Evolutionary conservation across 1,140 invertebrate genomes (phyloP), one percentile per base, ranked within the genome.

Genomic region (Atta texana): DNA sequence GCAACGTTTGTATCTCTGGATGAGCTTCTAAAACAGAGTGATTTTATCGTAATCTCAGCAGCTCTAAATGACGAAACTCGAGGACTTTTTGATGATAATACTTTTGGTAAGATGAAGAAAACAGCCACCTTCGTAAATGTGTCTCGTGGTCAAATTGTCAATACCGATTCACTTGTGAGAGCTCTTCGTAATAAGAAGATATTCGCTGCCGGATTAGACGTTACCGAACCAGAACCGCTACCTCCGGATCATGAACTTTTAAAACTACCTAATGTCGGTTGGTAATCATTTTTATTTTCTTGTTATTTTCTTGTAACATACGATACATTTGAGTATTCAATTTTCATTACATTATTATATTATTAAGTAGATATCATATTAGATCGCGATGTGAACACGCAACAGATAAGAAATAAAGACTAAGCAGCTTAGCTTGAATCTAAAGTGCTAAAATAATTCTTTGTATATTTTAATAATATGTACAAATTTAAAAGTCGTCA

Each of bases 141-240:
- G 51, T 97, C 97, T 39, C 95, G 98, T 91, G 97, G 97, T 91
- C 97, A 96, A 53, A 91, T 98, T 8, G 96, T 98, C 0, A 96
- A 98, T 88, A 98, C 98, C 89, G 95, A 97, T 39, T 97, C 97
- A 34, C 93, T 99, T 3, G 95, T 97, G n/a, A 94, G 96, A 87
- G 98, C 98, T 0, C 92, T 99, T 28, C 96, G 96, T 75, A 95
- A 96, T 68, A 96, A 97, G 0, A 94, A 96, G 86, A 99, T 99
- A 89, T 97, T 96, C 91, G 97, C 97, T 0, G 98, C 98, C 0
- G 98, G 98, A 1, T 95, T 99, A 1, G 99, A 99, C 94, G 98
- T 99, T 1, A 98, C 97, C 64, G 97, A 97, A 5, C 98, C 98
- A 0, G 98, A 99, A 95, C 99, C 98, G 3, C 92, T 99, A 34